Percentiles rank a stretch among this genome's conserved stretches.
These are phyloP conservation scores for Pterois miles DNA, from an alignment of 2,797 vertebrate genomes.

Conservation along the genomic window DNA sequence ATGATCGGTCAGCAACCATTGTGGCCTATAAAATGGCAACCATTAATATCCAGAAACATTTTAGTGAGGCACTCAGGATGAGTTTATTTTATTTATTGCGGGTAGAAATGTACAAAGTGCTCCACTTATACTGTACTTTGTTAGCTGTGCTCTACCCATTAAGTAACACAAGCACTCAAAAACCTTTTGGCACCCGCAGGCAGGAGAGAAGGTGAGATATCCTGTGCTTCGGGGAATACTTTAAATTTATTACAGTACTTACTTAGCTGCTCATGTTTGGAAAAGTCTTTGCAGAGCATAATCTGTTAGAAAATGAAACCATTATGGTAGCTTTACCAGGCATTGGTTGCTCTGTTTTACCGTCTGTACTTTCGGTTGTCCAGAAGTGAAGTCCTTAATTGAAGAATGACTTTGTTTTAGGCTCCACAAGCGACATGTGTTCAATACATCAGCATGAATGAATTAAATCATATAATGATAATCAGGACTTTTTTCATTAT, in stretches of 20 bases:
- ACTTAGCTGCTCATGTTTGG: constrained; percentile 2
- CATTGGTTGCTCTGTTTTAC: background rate
- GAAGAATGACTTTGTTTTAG: background rate
- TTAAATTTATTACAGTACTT: constrained; percentile 21
- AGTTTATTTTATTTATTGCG: constrained; percentile 52
- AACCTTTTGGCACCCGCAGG: constrained; percentile 13
- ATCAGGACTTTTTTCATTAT: background rate
- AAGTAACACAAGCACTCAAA: constrained; percentile 8
- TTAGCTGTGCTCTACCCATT: constrained; percentile 26
- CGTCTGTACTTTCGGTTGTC: background rate
- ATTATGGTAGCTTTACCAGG: background rate
- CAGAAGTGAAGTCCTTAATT: background rate
- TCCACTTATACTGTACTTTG: constrained; percentile 38
- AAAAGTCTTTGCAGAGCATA: background rate
- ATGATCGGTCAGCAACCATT: constrained; percentile 27
- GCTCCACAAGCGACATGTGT: background rate
- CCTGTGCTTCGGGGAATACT: constrained; percentile 6
- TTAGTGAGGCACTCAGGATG: constrained; percentile 32
- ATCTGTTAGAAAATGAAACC: background rate
- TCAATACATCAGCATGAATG: background rate
- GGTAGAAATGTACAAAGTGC: constrained; percentile 41
- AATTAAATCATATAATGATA: background rate
- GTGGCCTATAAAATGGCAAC: constrained; percentile 19
- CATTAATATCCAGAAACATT: constrained; percentile 50
- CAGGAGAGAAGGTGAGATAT: constrained; percentile 30